Percentiles rank a stretch among this genome's conserved stretches.
Evolutionary conservation across 2,888 invertebrate species (phyloP).

Genomic region (Matsumyia berberina): DNA sequence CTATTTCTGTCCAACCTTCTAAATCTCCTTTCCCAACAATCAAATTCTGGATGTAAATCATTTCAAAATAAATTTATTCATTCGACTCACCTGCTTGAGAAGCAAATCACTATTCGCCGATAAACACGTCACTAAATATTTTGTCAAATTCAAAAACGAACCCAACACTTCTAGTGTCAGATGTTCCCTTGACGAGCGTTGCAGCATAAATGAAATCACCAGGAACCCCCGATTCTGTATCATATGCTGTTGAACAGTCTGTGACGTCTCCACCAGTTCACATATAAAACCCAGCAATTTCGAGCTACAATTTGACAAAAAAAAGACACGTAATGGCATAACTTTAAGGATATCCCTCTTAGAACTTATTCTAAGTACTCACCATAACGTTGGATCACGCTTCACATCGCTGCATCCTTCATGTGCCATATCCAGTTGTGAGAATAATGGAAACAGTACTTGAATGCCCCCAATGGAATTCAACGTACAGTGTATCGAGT

Average conservation of each 20-base stretch:
- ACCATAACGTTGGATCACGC: conserved; percentile 95
- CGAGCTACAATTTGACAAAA: conserved; percentile 87
- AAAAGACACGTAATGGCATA: conserved; percentile 44
- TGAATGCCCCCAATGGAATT: conserved; percentile 99
- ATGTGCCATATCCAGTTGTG: conserved; percentile 97
- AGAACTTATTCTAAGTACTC: conserved; percentile 81
- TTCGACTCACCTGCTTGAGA: conserved; percentile 91
- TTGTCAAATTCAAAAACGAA: conserved; percentile 95
- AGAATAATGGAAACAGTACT: conserved; percentile 98
- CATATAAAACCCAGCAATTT: conserved; percentile 98
- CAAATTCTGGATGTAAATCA: neutral
- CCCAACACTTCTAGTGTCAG: conserved; percentile 96
- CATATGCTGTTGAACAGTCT: conserved; percentile 99
- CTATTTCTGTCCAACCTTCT: neutral
- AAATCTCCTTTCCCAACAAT: conserved; percentile 49
- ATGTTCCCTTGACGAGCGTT: conserved; percentile 96
- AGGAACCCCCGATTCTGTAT: conserved; percentile 99
- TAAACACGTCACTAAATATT: conserved; percentile 96
- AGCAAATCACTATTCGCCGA: conserved; percentile 96
- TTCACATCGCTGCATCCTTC: conserved; percentile 93
- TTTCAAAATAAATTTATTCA: neutral
- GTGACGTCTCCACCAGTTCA: conserved; percentile 97
- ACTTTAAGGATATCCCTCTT: conserved; percentile 21
- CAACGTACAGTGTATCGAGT: conserved; percentile 99
- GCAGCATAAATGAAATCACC: conserved; percentile 98